Percentiles rank a stretch among this genome's conserved stretches.
Evolutionary conservation across 2,888 invertebrate species (phyloP).

Genomic region (Drosophila falleni): DNA sequence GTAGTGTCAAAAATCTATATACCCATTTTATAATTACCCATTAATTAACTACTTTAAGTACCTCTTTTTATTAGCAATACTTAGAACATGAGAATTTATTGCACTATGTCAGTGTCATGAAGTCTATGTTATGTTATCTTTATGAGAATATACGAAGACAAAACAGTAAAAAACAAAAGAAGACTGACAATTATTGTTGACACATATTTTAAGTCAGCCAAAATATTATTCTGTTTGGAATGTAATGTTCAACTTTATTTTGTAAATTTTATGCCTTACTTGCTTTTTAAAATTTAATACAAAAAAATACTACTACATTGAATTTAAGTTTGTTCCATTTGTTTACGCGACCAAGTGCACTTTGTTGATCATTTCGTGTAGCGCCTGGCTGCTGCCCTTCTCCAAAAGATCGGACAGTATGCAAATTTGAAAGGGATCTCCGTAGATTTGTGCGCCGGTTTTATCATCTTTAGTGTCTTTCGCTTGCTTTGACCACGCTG

Average conservation of each 20-base stretch:
- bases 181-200: not conserved
- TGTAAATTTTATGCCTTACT: not conserved
- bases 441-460: constrained; percentile 85
- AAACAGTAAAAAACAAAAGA: not conserved
- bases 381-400: constrained; percentile 87
- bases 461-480: constrained; percentile 53
- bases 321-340: constrained; percentile 89
- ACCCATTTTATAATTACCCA: not conserved
- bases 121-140: not conserved
- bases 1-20: not conserved
- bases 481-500: constrained; percentile 60
- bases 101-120: no score
- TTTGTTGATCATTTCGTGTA: constrained; percentile 89
- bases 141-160: not conserved
- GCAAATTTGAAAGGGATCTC: constrained; percentile 89
- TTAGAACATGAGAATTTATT: not conserved
- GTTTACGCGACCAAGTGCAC: constrained; percentile 91
- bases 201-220: not conserved
- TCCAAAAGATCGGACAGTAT: constrained; percentile 89
- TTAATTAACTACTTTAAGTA: no score
- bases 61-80: no score
- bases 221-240: no score
- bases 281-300: no score
- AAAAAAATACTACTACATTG: no score
- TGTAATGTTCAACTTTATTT: no score